Base-by-base conservation (phyloP, 1,140 invertebrate genomes). In the Pteromalus puparum region DNA sequence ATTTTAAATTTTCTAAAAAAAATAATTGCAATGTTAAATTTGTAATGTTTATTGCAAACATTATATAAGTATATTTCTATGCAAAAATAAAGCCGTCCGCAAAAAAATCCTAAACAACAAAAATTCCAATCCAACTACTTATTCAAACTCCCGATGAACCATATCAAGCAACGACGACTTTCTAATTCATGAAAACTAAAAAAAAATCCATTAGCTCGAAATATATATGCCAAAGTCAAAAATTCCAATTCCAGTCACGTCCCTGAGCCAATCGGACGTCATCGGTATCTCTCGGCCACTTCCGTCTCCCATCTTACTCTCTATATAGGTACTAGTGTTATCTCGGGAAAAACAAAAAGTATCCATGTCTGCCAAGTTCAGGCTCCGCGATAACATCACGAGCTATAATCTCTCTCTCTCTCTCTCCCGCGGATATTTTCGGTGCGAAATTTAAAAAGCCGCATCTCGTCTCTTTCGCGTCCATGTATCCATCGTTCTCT, bases 401-500 rank as follows among this genome's bases (percentile, higher is more conserved):
- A 15, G 1, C 21, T 61, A n/a, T n/a, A 61, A 61, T 61, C 53
- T 61, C 53, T 21, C 53, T 61, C 21, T 61, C 3, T 61, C 4
- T 15, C 12, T 53, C 12, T 53, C 61, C 24, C n/a, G 4, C 21
- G 18, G 48, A 53, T 1, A 10, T 61, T 61, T 61, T 61, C 21
- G 53, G 72, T 74, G 72, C 72, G 72, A 74, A 74, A 75, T 24
- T 74, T 61, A 75, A 53, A 38, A 24, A 24, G 21, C 30, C 81
- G 26, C 70, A 13, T 18, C 30, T 82, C 46, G 26, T 12, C 24
- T 38, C 15, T 12, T 24, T 18, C n/a, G 4, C 15, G 48, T 1
- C 13, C 67, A 70, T n/a, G n/a, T 77, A 72, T 61, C 34, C 68
- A 18, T 65, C 53, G 3, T 84, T 79, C 73, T 73, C 24, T 84